Evolutionary conservation across 2,888 invertebrate species (phyloP).

Genomic region (Endotricha flammealis): DNA sequence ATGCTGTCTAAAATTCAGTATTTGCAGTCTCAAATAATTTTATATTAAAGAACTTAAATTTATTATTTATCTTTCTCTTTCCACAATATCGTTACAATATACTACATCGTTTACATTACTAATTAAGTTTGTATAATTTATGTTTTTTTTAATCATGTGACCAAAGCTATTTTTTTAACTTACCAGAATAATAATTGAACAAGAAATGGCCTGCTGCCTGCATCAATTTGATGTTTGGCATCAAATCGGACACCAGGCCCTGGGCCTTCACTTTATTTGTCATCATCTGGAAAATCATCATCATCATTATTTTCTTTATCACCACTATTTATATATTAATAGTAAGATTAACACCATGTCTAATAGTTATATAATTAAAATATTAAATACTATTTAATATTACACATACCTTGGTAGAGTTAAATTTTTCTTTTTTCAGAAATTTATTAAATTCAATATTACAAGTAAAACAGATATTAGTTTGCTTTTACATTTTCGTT

Average conservation of each 20-base stretch:
- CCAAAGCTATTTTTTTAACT: constrained; percentile 20
- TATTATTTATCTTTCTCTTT: too few species aligned
- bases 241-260: constrained; percentile 89
- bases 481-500: constrained; percentile 4
- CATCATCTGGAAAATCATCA: constrained; percentile 59
- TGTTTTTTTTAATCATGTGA: neutral
- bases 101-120: too few species aligned
- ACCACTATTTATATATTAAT: too few species aligned
- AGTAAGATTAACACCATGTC: too few species aligned
- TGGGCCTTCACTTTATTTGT: constrained; percentile 53
- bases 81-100: too few species aligned
- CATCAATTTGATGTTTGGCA: constrained; percentile 90
- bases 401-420: constrained; percentile 14
- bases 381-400: neutral
- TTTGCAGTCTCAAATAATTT: too few species aligned
- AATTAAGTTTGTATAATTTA: too few species aligned
- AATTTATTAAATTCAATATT: neutral
- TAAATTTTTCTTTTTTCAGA: neutral
- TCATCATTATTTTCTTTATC: too few species aligned
- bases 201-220: constrained; percentile 87
- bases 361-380: neutral
- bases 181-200: constrained; percentile 85
- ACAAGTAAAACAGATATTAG: too few species aligned
- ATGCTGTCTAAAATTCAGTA: too few species aligned
- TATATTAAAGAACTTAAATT: too few species aligned